Conservation (phyloP, 1,140 invertebrate genomes). For the Lycorma delicatula region DNA sequence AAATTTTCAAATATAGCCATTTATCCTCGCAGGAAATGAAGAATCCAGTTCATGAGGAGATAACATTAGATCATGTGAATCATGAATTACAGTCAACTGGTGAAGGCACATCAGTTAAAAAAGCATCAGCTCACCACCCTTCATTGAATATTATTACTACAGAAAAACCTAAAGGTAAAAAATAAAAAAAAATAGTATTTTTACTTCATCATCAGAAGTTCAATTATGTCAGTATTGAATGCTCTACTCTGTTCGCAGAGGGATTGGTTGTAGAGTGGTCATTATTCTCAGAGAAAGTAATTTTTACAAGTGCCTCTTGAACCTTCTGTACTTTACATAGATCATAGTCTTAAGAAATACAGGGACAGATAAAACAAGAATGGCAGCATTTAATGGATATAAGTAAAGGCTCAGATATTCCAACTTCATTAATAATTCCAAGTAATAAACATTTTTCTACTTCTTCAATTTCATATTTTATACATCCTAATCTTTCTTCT, state of each 20-base stretch:
- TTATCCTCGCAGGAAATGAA: no score
- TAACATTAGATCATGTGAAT: background rate
- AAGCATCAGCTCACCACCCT: conserved; percentile 1
- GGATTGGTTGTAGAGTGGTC: background rate
- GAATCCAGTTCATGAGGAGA: no score
- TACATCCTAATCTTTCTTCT: no score
- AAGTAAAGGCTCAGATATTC: no score
- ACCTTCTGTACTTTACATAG: no score
- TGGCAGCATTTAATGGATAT: no score
- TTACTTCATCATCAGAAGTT: background rate
- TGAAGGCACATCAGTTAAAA: conserved; percentile 9
- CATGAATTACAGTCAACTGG: background rate
- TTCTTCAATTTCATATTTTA: no score
- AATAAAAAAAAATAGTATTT: background rate
- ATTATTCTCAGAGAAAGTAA: background rate
- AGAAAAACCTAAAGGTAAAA: conserved; percentile 18
- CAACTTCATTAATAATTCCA: no score
- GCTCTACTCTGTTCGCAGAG: background rate
- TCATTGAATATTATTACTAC: background rate
- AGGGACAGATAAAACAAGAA: no score
- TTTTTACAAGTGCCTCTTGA: background rate
- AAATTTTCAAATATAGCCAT: no score
- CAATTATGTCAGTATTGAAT: background rate
- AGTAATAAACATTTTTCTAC: no score
- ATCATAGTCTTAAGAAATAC: no score